phyloP scores from a whole-genome alignment of 2,888 invertebrate species.

The Osmoderma eremita region DNA sequence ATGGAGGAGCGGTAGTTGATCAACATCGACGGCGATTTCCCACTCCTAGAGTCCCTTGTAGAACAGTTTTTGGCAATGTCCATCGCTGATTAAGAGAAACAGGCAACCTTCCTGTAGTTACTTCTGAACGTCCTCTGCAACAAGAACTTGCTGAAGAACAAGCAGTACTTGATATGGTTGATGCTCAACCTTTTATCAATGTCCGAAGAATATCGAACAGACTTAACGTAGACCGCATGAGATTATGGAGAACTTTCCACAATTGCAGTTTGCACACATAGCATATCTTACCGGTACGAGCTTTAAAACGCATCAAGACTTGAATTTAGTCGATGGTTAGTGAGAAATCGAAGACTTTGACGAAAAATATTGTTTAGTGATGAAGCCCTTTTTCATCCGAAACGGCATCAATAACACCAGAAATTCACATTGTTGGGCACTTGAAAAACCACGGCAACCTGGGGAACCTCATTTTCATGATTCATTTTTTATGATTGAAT shows the following conservation, averaged over 20 bases:
- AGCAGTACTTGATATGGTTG: background rate
- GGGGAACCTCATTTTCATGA: too few species aligned
- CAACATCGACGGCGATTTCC: too few species aligned
- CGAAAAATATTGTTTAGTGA: too few species aligned
- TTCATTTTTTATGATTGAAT: too few species aligned
- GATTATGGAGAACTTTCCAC: background rate
- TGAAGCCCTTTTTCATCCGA: too few species aligned
- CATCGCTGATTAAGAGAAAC: constrained; percentile 10
- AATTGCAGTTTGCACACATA: background rate
- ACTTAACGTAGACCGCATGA: background rate
- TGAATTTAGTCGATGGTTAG: background rate
- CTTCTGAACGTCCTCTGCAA: too few species aligned
- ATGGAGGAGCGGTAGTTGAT: too few species aligned
- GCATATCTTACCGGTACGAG: constrained; percentile 1
- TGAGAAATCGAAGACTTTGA: constrained; percentile 2
- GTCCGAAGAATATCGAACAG: background rate
- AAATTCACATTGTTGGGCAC: too few species aligned
- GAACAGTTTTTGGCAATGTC: too few species aligned
- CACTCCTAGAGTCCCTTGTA: too few species aligned
- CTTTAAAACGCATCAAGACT: background rate
- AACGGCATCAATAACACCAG: too few species aligned
- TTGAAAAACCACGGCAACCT: too few species aligned
- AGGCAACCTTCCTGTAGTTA: background rate
- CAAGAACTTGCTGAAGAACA: background rate
- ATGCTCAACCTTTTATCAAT: background rate